Evolutionary conservation across 2,797 vertebrate genomes (phyloP).

Genomic region (Eospalax fontanierii): DNA sequence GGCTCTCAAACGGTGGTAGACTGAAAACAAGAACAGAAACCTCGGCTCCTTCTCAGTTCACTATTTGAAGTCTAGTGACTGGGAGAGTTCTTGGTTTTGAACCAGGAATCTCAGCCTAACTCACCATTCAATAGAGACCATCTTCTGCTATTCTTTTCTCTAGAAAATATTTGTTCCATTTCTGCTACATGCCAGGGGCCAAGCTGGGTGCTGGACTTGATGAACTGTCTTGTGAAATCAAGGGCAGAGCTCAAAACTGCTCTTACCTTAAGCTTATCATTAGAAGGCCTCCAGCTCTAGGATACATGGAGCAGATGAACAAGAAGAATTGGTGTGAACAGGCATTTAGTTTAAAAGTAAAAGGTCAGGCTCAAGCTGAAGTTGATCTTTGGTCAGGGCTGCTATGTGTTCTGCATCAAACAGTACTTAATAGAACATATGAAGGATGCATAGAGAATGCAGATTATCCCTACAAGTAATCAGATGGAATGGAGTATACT

Average conservation of each 20-base stretch:
- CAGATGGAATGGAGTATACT: not conserved
- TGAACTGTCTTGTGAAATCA: slow-evolving; percentile 34
- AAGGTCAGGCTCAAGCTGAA: not conserved
- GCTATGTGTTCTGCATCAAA: slow-evolving; percentile 12
- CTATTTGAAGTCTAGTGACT: not conserved
- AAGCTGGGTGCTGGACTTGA: not conserved
- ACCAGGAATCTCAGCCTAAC: not conserved
- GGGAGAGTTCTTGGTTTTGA: not conserved
- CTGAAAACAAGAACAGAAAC: slow-evolving; percentile 8
- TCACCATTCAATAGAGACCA: not conserved
- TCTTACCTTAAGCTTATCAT: slow-evolving; percentile 19
- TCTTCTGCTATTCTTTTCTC: not conserved
- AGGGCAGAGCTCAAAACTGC: not conserved
- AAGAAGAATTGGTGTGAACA: not conserved
- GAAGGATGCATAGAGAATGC: not conserved
- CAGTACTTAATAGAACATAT: slow-evolving; percentile 29
- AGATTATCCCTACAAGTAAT: not conserved
- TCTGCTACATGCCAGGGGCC: not conserved
- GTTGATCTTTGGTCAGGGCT: not conserved
- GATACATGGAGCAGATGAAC: not conserved
- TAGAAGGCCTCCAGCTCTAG: not conserved
- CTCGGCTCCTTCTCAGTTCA: not conserved
- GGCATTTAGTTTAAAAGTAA: slow-evolving; percentile 56
- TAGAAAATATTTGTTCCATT: slow-evolving; percentile 37
- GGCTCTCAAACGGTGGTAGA: not conserved